These are phyloP conservation scores for Rousettus leschenaultii DNA, from an alignment of 2,113 vertebrate species.

Conservation along the genomic window DNA sequence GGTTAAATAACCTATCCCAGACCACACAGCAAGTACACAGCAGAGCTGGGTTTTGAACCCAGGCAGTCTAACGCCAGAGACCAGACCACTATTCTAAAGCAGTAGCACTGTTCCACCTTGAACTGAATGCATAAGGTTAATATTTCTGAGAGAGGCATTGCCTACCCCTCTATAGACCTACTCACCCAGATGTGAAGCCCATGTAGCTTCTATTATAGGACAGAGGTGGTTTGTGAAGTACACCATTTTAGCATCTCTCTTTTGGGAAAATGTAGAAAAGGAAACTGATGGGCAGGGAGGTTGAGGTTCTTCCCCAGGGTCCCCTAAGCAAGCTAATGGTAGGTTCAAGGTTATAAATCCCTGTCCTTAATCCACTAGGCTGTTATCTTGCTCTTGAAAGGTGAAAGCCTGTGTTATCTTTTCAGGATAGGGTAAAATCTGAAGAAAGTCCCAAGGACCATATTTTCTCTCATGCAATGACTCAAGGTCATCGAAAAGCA, in stretches of 20 bases:
- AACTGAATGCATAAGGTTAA: background rate
- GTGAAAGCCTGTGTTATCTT: background rate
- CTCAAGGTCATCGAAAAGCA: background rate
- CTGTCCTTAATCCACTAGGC: background rate
- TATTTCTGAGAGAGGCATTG: background rate
- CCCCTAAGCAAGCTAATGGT: background rate
- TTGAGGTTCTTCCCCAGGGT: background rate
- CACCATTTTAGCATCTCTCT: background rate
- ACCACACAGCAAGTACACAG: background rate
- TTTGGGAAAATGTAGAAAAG: background rate
- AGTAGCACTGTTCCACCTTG: background rate
- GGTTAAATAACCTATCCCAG: background rate
- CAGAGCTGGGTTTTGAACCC: background rate
- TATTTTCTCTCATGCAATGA: background rate
- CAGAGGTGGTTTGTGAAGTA: background rate
- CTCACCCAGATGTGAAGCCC: background rate
- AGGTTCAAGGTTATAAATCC: background rate
- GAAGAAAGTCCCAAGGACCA: background rate
- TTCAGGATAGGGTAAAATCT: background rate
- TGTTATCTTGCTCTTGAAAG: background rate
- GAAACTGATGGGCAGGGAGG: background rate
- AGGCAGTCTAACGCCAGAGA: background rate
- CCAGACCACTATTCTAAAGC: background rate
- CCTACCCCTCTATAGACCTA: background rate
- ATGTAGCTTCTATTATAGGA: background rate